Base-by-base conservation (phyloP, 2,797 vertebrate species). In the Poecilia gillii region DNA sequence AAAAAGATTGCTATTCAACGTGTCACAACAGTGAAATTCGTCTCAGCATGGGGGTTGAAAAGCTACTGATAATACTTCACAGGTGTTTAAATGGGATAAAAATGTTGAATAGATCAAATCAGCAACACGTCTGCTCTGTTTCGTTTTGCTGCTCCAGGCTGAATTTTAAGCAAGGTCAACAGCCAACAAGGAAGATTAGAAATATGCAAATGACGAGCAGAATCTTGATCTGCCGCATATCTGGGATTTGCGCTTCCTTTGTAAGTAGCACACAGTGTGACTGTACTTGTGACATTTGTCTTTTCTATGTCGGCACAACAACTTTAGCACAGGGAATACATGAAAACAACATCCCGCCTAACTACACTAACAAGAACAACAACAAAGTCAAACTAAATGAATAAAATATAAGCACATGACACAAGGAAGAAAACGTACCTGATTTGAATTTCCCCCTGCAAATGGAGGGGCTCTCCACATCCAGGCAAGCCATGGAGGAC, bases 401-500 rank as follows among this genome's bases (percentile, higher is more conserved):
- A 64, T 36, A 7, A 33, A 33, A 36, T 18, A 6, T 6, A n/a
- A 3, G 23, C 14, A 1, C 14, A n/a, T 25, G 3, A 46, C 59
- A 41, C 66, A 66, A 33, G 43, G 71, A 55, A 66, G 57, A 75
- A 70, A 82, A 78, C 80, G 91, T 79, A 88, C 85, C 85, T 82
- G 92, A 90, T 87, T 94, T 87, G 81, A 92, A 84, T 88, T 89
- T 86, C 84, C 89, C 86, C 88, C 92, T 94, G 92, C 95, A 95
- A 91, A 96, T 94, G 84, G 93, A 92, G 53, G 94, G 93, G 89
- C 92, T 90, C 92, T 96, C 95, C 91, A 95, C 95, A 74, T 95
- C 94, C 71, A 96, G 93, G 88, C 95, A 96, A 91, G 95, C 95
- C 94, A 96, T 96, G 72, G 94, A 90, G 84, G 88, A 88, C 82